Evolutionary conservation across 2,797 vertebrate species (phyloP).

Genomic region (Thunnus albacares): DNA sequence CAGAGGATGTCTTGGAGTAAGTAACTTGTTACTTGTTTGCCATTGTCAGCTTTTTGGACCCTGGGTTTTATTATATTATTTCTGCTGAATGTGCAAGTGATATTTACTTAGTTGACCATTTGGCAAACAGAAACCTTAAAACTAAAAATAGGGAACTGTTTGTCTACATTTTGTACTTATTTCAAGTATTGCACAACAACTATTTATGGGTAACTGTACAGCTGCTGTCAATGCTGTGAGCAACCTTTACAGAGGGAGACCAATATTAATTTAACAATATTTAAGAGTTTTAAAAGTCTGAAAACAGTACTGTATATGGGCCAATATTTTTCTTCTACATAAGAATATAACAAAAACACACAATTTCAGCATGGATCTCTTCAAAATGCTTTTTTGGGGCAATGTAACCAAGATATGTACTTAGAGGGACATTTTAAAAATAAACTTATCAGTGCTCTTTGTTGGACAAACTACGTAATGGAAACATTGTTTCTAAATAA

Average conservation of each 20-base stretch:
- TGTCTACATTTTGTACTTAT: not conserved
- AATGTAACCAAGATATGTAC: too few relatives aligned
- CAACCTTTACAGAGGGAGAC: not conserved
- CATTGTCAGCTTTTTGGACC: constrained; percentile 35
- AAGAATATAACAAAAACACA: not conserved
- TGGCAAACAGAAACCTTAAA: constrained; percentile 4
- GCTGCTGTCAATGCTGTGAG: not conserved
- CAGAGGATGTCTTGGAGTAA: constrained; percentile 49
- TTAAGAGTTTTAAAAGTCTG: not conserved
- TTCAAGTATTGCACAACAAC: not conserved
- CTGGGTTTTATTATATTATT: constrained; percentile 18
- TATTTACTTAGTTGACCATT: constrained; percentile 21
- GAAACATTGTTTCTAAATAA: not conserved
- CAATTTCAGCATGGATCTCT: not conserved
- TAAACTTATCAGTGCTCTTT: too few relatives aligned
- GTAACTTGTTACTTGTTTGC: constrained; percentile 14
- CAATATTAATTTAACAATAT: not conserved
- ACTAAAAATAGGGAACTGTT: not conserved
- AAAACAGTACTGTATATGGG: not conserved
- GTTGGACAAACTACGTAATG: not conserved
- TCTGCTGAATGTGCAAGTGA: constrained; percentile 28
- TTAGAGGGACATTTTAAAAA: too few relatives aligned
- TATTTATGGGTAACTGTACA: not conserved
- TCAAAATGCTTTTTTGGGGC: too few relatives aligned
- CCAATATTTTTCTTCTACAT: not conserved